Evolutionary conservation across 1,140 invertebrate species (phyloP).

Genomic region (Hypsibius dujardini): DNA sequence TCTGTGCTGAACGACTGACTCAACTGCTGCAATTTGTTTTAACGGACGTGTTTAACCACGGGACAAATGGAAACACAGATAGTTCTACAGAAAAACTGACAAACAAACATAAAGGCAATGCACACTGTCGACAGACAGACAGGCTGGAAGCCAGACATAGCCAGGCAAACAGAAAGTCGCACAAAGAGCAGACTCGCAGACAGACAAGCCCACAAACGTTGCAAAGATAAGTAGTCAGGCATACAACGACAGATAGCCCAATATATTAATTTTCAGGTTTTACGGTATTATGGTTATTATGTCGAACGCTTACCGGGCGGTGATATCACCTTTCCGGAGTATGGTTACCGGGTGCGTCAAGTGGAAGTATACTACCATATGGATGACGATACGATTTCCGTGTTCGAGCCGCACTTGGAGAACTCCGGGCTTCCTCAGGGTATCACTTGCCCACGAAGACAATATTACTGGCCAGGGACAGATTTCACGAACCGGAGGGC

Average conservation of each 20-base stretch:
- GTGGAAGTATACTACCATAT: constrained; percentile 35
- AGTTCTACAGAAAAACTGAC: not conserved
- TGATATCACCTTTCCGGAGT: constrained; percentile 27
- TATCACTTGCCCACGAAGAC: not conserved
- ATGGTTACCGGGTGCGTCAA: constrained; percentile 33
- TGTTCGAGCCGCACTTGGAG: constrained; percentile 33
- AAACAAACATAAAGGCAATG: not conserved
- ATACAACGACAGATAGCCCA: too few species aligned
- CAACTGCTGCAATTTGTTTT: not conserved
- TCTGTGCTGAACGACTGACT: not conserved
- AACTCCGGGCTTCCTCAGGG: constrained; percentile 33
- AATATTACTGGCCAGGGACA: not conserved
- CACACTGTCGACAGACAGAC: too few species aligned
- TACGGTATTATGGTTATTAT: constrained; percentile 34
- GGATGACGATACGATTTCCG: constrained; percentile 35
- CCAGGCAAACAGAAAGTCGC: too few species aligned
- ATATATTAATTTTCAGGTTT: constrained; percentile 27
- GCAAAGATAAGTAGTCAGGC: not conserved
- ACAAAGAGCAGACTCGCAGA: not conserved
- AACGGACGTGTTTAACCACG: not conserved
- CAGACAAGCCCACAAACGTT: not conserved
- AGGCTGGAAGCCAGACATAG: too few species aligned
- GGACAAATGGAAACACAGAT: not conserved
- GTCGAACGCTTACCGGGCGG: constrained; percentile 33
- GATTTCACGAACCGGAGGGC: not conserved